Conservation (phyloP, 1,140 invertebrate species). For the Halesus radiatus region DNA sequence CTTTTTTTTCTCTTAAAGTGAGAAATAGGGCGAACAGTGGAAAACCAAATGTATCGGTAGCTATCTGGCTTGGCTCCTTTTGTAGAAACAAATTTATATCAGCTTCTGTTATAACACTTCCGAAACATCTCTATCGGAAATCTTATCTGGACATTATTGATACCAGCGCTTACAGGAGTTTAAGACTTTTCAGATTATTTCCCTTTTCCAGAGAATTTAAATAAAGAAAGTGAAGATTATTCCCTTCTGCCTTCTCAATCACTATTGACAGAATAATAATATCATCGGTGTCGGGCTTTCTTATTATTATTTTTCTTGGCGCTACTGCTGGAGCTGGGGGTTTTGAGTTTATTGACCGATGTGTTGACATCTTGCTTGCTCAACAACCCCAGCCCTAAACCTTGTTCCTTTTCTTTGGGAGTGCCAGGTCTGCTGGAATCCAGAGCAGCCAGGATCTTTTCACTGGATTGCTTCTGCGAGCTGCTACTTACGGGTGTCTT, state of each 20-base stretch:
- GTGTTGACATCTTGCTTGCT: constrained; percentile 65
- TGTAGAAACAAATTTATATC: no score
- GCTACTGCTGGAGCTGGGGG: constrained; percentile 69
- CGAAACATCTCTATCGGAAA: no score
- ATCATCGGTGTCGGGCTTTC: constrained; percentile 79
- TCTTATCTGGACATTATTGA: no score
- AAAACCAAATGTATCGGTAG: no score
- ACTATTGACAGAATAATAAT: background rate
- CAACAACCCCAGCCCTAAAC: constrained; percentile 59
- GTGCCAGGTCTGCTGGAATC: constrained; percentile 67
- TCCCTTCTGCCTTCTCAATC: background rate
- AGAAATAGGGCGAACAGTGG: no score
- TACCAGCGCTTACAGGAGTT: no score
- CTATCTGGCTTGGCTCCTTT: no score
- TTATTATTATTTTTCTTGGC: constrained; percentile 79
- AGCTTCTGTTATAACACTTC: no score
- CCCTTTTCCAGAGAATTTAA: no score
- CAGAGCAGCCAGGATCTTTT: constrained; percentile 66
- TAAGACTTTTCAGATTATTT: no score
- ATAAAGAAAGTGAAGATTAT: no score
- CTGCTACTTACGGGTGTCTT: constrained; percentile 68
- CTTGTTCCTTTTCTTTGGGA: constrained; percentile 71
- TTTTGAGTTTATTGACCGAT: constrained; percentile 73
- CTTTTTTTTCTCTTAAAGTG: no score
- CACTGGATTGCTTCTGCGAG: constrained; percentile 69